Evolutionary conservation across 2,888 invertebrate species (phyloP), one percentile per base, ranked within the genome.

Genomic region (Pyralis farinalis): DNA sequence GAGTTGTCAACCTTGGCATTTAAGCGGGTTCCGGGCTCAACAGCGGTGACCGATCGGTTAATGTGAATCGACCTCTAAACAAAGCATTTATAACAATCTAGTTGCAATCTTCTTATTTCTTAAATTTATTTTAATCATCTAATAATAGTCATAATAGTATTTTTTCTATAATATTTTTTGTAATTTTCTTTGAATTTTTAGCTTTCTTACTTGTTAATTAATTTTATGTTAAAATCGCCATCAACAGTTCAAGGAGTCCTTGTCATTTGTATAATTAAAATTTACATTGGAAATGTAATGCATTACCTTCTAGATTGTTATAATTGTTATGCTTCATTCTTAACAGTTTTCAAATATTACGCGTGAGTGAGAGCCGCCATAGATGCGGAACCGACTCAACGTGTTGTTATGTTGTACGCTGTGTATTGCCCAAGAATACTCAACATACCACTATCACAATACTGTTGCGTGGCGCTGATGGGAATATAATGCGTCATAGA

Each of bases 1-100:
- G 75, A 86, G 80, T 87, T 75, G 88, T 76, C 87, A 88, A 80
- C 88, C 88, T 88, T 88, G 88, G 87, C 88, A 88, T 88, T 88
- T 88, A 81, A 80, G 71, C 77, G 79, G 85, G 84, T 87, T 87
- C 86, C 87, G 87, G 73, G 63, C 59, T 46, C 47, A 41, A 65
- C 16, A 55, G 59, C 63, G 52, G 67, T 71, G 77, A 70, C 81
- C 80, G 73, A 70, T 66, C 71, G 64, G 54, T 54, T 53, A 61
- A 53, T 51, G 43, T 54, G 52, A 56, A 53, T 58, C 62, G 74
- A 74, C 74, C 78, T 75, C 72, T 66, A 44, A 53, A 56, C 63
- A 59, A 60, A 57, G 63, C 55, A 3, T 25, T 7, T 25, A n/a
- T 7, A 25, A 25, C 25, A 4, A 25, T 7, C n/a, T 25, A 25